Conservation (phyloP, 2,113 vertebrate species). For the Rhinogobius similis region DNA sequence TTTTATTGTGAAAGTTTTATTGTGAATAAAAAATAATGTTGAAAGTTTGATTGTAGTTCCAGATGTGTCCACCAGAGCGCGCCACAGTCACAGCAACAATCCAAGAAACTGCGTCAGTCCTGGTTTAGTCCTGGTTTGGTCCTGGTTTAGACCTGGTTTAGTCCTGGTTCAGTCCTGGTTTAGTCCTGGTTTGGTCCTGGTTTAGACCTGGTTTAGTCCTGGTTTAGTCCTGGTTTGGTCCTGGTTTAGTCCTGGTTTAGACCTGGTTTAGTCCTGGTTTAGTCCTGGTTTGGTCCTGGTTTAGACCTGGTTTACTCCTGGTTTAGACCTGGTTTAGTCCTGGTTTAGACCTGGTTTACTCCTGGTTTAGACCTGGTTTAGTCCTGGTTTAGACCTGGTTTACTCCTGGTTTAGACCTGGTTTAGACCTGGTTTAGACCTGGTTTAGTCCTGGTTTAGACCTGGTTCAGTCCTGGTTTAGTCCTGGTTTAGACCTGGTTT, state of each 20-base stretch:
- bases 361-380: background rate
- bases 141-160: too few species aligned
- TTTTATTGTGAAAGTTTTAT: too few species aligned
- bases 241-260: background rate
- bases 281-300: background rate
- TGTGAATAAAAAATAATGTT: too few species aligned
- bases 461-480: too few species aligned
- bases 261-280: background rate
- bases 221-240: background rate
- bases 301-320: background rate
- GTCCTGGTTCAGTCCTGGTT: background rate
- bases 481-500: background rate
- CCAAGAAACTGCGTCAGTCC: too few species aligned
- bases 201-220: background rate
- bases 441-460: background rate
- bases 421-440: background rate
- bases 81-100: too few species aligned
- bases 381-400: background rate
- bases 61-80: too few species aligned
- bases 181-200: background rate
- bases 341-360: background rate
- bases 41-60: too few species aligned
- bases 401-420: background rate
- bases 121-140: too few species aligned
- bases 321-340: background rate